A percentile compares a stretch with the other conserved stretches of the same genome.
Conservation (phyloP, 2,797 vertebrate species). For the Masticophis lateralis region DNA sequence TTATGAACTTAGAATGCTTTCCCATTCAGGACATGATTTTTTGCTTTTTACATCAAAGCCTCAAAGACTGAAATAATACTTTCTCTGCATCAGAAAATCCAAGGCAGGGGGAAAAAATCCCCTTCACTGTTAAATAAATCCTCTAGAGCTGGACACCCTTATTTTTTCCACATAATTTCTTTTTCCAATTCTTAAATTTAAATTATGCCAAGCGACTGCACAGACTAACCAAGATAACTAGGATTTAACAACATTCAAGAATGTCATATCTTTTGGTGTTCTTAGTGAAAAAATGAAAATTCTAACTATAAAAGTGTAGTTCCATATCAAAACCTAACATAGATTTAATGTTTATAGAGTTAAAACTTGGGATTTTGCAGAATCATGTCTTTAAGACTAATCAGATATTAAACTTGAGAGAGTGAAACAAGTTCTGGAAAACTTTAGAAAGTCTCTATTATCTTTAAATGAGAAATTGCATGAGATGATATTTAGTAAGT, state of each 20-base stretch:
- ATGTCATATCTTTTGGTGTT: conserved; percentile 17
- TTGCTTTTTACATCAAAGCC: conserved; percentile 28
- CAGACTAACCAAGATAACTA: conserved; percentile 8
- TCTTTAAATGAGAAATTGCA: background rate
- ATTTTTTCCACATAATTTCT: conserved; percentile 26
- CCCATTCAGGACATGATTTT: conserved; percentile 7
- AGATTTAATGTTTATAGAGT: conserved; percentile 23
- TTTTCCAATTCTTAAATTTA: conserved; percentile 18
- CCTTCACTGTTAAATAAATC: conserved; percentile 13
- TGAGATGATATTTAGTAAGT: background rate
- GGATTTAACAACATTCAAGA: conserved; percentile 26
- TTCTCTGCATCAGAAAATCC: conserved; percentile 8
- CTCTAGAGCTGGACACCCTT: conserved; percentile 12
- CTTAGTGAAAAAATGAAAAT: conserved; percentile 22
- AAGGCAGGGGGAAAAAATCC: background rate
- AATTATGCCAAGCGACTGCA: conserved; percentile 7
- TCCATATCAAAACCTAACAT: conserved; percentile 20
- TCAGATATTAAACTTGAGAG: conserved; percentile 18
- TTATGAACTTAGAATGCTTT: background rate
- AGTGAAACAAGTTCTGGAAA: conserved; percentile 8
- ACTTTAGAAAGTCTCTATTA: conserved; percentile 12
- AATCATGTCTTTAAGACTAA: conserved; percentile 18
- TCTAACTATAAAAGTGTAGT: conserved; percentile 14
- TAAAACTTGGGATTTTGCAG: conserved; percentile 17
- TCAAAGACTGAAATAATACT: conserved; percentile 9